Percentiles rank a stretch among this genome's conserved stretches.
Evolutionary conservation across 2,888 invertebrate genomes (phyloP).

Genomic region (Sipha maydis): DNA sequence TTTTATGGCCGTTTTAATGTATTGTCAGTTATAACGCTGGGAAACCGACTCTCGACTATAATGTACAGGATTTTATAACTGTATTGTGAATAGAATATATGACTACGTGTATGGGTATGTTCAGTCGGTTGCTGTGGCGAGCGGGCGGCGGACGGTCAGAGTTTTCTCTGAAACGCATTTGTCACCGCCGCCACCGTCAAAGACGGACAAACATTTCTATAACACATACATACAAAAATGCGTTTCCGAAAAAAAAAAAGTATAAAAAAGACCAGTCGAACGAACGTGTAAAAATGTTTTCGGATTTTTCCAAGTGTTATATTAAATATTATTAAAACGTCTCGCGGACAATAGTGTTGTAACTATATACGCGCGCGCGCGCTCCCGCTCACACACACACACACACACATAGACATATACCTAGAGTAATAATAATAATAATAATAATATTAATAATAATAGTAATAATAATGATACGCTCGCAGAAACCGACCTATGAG

Average conservation of each 20-base stretch:
- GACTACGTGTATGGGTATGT: neutral
- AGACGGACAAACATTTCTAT: neutral
- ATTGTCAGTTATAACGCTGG: neutral
- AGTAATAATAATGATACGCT: neutral
- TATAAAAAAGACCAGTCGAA: neutral
- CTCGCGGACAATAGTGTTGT: neutral
- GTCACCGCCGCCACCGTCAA: neutral
- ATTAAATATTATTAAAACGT: neutral
- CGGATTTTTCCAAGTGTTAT: neutral
- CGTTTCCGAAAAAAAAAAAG: neutral
- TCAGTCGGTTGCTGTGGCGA: neutral
- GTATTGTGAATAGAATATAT: neutral
- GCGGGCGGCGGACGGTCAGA: neutral
- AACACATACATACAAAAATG: neutral
- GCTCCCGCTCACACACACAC: neutral
- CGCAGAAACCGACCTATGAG: neutral
- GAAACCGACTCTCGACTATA: neutral
- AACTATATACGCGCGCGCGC: neutral
- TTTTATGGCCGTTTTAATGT: slow-evolving; percentile 43
- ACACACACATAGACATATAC: neutral
- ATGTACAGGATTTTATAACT: neutral
- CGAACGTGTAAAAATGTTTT: neutral
- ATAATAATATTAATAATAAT: too few relatives aligned
- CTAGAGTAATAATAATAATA: neutral
- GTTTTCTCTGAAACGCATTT: slow-evolving; percentile 28